Evolutionary conservation across 1,140 invertebrate genomes (phyloP), one percentile per base, ranked within the genome.

Genomic region (Nylanderia fulva): DNA sequence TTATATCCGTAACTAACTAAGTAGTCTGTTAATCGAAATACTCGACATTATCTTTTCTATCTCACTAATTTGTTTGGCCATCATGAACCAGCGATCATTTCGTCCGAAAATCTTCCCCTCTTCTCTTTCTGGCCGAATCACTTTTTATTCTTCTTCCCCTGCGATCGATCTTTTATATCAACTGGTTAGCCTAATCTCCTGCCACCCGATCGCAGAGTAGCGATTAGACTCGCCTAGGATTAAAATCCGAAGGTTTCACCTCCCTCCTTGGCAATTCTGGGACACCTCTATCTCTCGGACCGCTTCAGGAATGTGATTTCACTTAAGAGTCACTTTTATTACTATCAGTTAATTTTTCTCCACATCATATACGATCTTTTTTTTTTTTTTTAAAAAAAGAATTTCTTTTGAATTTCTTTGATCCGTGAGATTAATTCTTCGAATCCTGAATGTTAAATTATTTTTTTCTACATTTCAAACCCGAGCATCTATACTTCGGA

Each of bases 41-140:
- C 39, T 21, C 13, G 29, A 15, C 29, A 15, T 33, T 33, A 15
- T 18, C 21, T 54, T 69, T 13, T 63, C 58, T 63, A 63, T 64
- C 76, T 72, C 13, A 33, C 77, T 82, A 85, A 85, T 85, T 85
- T 85, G 84, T 85, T 85, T 82, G 64, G 42, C 83, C 74, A 66
- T 79, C 72, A 58, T 66, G 83, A 85, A 68, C 64, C 64, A 64
- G 21, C 79, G 33, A n/a, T n/a, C n/a, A n/a, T n/a, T 60, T 48
- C 72, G 36, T 76, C 69, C 54, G 11, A 33, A 52, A 56, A 60
- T 80, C 42, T 75, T 45, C 24, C 24, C 29, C 66, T 72, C 74
- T 52, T 79, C 21, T 74, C 45, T 60, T n/a, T 48, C 71, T 64
- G 8, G 8, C 13, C 9, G 29, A 36, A 6, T 60, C 21, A 29